phyloP scores from a whole-genome alignment of 2,797 vertebrate species.

The Craterocephalus amniculus region DNA sequence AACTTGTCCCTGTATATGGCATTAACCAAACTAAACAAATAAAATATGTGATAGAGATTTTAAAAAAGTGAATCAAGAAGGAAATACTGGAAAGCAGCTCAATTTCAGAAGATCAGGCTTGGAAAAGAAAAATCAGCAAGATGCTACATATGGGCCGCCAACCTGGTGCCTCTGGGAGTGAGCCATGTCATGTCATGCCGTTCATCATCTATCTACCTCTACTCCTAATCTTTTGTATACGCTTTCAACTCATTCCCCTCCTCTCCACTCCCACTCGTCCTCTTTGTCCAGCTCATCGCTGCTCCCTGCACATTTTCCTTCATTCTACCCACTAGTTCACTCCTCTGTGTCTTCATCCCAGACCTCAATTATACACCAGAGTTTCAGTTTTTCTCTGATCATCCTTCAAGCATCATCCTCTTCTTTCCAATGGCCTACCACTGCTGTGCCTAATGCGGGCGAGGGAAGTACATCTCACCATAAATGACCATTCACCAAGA shows the following conservation, averaged over 20 bases:
- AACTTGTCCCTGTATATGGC: neutral
- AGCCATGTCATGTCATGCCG: constrained; percentile 36
- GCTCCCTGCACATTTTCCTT: constrained; percentile 4
- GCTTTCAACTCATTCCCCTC: constrained; percentile 17
- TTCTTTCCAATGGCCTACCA: constrained; percentile 19
- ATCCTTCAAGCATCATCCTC: constrained; percentile 13
- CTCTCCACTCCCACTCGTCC: constrained; percentile 15
- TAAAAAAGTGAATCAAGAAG: neutral
- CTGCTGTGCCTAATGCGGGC: constrained; percentile 3
- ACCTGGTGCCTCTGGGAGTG: constrained; percentile 37
- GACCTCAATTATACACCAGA: constrained; percentile 50
- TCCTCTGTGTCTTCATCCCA: constrained; percentile 22
- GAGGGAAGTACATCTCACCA: constrained; percentile 35
- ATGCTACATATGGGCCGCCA: constrained; percentile 28
- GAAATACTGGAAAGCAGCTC: neutral
- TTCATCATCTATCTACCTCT: constrained; percentile 43
- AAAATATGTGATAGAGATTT: neutral
- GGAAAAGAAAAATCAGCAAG: constrained; percentile 22
- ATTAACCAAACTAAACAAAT: neutral
- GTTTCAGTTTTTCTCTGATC: constrained; percentile 6
- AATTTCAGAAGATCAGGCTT: constrained; percentile 35
- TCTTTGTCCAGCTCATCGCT: constrained; percentile 35
- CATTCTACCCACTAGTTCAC: constrained; percentile 7
- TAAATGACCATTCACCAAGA: constrained; percentile 41
- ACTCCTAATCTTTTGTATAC: constrained; percentile 44